Percentiles rank a stretch among this genome's conserved stretches.
Conservation (phyloP, 2,113 vertebrate genomes). For the Brachionichthys hirsutus region DNA sequence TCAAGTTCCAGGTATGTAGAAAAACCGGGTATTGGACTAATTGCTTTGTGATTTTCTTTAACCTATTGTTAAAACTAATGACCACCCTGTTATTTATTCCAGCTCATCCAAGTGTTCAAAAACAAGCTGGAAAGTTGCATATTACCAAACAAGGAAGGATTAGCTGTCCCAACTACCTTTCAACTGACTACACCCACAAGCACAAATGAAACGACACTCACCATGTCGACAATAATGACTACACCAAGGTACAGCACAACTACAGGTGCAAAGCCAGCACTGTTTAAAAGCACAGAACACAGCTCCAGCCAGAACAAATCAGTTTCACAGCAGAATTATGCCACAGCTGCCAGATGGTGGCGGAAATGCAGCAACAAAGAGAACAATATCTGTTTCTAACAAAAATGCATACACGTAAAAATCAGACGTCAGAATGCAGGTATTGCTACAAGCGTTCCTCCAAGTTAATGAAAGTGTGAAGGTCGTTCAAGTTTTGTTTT, state of each 20-base stretch:
- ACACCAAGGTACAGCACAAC: not conserved
- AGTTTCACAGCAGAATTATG: too few relatives aligned
- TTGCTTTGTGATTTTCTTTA: not conserved
- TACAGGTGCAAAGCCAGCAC: not conserved
- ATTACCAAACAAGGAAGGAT: not conserved
- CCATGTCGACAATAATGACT: not conserved
- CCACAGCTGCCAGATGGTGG: too few relatives aligned
- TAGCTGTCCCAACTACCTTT: not conserved
- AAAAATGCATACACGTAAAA: too few relatives aligned
- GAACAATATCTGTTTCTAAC: too few relatives aligned
- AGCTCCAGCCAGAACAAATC: not conserved
- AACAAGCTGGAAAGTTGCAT: constrained; percentile 28
- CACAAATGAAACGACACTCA: not conserved
- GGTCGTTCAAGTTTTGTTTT: too few relatives aligned
- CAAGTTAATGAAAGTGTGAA: too few relatives aligned
- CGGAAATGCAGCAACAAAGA: too few relatives aligned
- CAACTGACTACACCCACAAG: constrained; percentile 3
- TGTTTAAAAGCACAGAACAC: not conserved
- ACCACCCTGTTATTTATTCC: constrained; percentile 3
- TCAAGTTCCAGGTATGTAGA: constrained; percentile 58
- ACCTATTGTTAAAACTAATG: not conserved
- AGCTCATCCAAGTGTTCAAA: constrained; percentile 51
- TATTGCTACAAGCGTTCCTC: too few relatives aligned
- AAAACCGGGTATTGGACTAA: not conserved
- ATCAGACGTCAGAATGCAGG: too few relatives aligned